These are phyloP conservation scores for Drosophila malerkotliana DNA, from an alignment of 1,140 invertebrate species.

Conservation along the genomic window DNA sequence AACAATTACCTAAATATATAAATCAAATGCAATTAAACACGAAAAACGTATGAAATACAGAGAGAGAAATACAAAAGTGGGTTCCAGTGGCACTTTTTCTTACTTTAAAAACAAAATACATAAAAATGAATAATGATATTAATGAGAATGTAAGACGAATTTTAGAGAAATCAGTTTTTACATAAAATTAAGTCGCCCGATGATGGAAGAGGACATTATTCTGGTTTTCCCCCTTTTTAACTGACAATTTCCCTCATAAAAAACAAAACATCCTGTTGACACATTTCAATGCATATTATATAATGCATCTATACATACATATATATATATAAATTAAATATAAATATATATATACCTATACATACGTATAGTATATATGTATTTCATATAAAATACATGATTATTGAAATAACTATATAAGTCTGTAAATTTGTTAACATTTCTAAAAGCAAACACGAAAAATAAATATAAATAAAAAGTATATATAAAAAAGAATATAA, in stretches of 20 bases:
- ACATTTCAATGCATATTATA: slow-evolving; percentile 47
- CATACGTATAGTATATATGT: slow-evolving; percentile 11
- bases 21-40: slow-evolving; percentile 42
- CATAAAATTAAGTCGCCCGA: slow-evolving; percentile 42
- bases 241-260: slow-evolving; percentile 9
- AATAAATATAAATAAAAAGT: background rate
- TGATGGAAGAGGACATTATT: slow-evolving; percentile 20
- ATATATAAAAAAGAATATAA: background rate
- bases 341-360: slow-evolving; percentile 34
- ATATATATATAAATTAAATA: slow-evolving; percentile 21
- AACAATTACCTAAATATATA: slow-evolving; percentile 29
- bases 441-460: slow-evolving; percentile 42
- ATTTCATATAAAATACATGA: slow-evolving; percentile 7
- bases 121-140: slow-evolving; percentile 24
- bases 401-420: slow-evolving; percentile 67
- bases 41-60: slow-evolving; percentile 7
- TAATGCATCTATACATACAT: slow-evolving; percentile 31
- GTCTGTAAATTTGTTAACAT: slow-evolving; percentile 77
- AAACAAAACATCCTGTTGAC: slow-evolving; percentile 39
- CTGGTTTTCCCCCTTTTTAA: slow-evolving; percentile 14
- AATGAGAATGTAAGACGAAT: slow-evolving; percentile 63
- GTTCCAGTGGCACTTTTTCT: slow-evolving; percentile 55
- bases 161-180: slow-evolving; percentile 67
- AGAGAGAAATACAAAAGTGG: slow-evolving; percentile 1
- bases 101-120: slow-evolving; percentile 53